Percentiles rank a stretch among this genome's conserved stretches.
Conservation (phyloP, 2,888 invertebrate species). For the Ecdyonurus torrentis region DNA sequence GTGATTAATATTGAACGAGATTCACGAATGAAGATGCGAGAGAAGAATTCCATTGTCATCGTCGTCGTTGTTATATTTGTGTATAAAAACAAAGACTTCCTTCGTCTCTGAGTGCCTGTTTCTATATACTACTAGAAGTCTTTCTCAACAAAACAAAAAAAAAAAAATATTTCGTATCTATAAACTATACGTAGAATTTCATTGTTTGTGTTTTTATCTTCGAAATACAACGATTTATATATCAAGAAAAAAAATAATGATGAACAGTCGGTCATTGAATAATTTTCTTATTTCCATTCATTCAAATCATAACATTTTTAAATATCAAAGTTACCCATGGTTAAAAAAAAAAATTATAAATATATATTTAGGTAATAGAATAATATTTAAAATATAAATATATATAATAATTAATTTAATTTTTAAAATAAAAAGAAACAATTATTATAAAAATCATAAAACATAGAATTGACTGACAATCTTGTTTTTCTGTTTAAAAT, state of each 20-base stretch:
- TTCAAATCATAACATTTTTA: background rate
- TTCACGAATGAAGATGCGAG: too few relatives aligned
- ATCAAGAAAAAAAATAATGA: background rate
- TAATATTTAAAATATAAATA: background rate
- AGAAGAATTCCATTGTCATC: too few relatives aligned
- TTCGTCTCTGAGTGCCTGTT: slow-evolving; percentile 1
- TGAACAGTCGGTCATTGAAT: background rate
- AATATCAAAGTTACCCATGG: background rate
- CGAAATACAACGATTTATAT: background rate
- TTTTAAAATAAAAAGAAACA: background rate
- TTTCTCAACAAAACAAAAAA: too few relatives aligned
- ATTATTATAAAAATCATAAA: background rate
- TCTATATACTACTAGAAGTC: background rate
- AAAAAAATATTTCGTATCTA: background rate
- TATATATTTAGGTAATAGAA: background rate
- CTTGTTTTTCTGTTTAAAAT: background rate
- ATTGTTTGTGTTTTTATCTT: background rate
- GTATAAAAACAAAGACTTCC: background rate
- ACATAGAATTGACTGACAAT: slow-evolving; percentile 3
- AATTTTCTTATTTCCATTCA: background rate
- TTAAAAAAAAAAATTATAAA: background rate
- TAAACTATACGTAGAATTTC: background rate
- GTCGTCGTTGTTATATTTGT: background rate
- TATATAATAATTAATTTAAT: background rate
- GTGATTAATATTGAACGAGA: too few relatives aligned